Evolutionary conservation across 2,113 vertebrate species (phyloP).

Genomic region (Montifringilla adamsi): DNA sequence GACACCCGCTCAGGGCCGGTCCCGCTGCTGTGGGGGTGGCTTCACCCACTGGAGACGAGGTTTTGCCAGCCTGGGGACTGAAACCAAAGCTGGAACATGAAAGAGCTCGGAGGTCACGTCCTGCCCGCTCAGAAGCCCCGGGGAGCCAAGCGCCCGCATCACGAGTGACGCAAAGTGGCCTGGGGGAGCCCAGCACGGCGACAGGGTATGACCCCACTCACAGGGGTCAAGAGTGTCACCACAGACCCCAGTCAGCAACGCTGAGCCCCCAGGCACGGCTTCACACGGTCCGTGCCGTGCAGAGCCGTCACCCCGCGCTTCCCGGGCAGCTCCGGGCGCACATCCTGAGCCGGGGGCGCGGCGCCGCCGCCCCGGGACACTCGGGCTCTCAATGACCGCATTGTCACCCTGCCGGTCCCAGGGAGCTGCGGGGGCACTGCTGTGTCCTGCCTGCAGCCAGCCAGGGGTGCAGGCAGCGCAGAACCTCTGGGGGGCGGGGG

Average conservation of each 20-base stretch:
- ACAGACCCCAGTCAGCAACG: neutral
- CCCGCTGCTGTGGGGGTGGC: neutral
- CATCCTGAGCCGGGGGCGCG: neutral
- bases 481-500: neutral
- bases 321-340: neutral
- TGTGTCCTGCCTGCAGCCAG: neutral
- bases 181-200: too few relatives aligned
- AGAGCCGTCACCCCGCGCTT: neutral
- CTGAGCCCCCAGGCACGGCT: accelerated
- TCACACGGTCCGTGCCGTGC: neutral
- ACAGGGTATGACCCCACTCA: neutral
- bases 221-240: neutral
- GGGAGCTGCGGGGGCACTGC: neutral
- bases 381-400: conserved; percentile 24
- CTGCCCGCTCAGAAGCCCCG: neutral
- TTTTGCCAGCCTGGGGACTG: neutral
- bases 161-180: neutral
- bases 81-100: neutral
- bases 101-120: neutral
- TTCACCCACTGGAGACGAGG: accelerated
- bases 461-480: neutral
- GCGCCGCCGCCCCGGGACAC: neutral
- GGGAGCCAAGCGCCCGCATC: neutral
- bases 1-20: neutral
- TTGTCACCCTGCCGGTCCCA: conserved; percentile 1